Percentiles rank a stretch among this genome's conserved stretches.
phyloP scores from a whole-genome alignment of 2,797 vertebrate genomes.

The Apodemus agrarius region DNA sequence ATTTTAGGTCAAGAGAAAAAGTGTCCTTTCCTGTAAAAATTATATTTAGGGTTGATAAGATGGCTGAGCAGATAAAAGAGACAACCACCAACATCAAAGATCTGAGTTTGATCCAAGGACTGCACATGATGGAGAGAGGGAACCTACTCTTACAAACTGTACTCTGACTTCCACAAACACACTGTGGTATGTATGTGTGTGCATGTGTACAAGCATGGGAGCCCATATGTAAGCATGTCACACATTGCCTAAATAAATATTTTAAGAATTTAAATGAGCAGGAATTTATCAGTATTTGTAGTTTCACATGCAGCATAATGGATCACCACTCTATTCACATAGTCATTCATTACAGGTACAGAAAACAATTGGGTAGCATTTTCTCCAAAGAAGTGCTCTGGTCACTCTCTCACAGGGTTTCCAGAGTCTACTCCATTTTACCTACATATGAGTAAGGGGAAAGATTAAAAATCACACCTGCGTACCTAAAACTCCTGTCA shows the following conservation, averaged over 20 bases:
- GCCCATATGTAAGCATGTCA: neutral
- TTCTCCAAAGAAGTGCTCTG: neutral
- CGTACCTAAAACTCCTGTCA: neutral
- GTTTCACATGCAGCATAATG: neutral
- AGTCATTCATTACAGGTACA: neutral
- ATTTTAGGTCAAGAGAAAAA: slow-evolving; percentile 17
- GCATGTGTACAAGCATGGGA: neutral
- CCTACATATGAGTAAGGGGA: neutral
- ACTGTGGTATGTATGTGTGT: neutral
- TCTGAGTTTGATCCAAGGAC: neutral
- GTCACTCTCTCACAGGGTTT: neutral
- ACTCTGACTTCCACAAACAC: neutral
- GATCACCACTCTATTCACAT: neutral
- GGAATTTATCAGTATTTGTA: neutral
- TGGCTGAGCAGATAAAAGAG: neutral
- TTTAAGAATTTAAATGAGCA: neutral
- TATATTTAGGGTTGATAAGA: neutral
- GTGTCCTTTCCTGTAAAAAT: neutral
- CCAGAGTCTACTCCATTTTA: neutral
- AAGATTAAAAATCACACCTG: neutral
- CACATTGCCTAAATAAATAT: neutral
- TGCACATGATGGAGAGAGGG: neutral
- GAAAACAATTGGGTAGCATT: neutral
- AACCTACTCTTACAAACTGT: neutral
- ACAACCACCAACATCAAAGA: neutral